These are phyloP conservation scores for Philypnodon macrostomus DNA, from an alignment of 2,797 vertebrate genomes.

Conservation along the genomic window DNA sequence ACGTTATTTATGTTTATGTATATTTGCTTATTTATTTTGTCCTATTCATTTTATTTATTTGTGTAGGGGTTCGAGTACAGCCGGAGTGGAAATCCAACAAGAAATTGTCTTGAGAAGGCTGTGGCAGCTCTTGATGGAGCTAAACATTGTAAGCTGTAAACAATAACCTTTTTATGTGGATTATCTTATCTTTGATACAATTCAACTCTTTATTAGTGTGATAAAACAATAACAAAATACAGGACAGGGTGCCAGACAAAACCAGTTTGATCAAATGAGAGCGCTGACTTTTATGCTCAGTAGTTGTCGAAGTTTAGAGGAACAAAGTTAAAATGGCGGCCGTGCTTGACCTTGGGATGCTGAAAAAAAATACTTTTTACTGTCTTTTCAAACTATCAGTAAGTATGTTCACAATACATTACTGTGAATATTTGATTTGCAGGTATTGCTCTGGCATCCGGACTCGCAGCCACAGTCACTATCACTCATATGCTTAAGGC, in stretches of 20 bases:
- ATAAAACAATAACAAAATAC: too few relatives aligned
- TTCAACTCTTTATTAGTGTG: neutral
- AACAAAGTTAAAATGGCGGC: too few relatives aligned
- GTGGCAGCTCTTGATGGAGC: conserved; percentile 89
- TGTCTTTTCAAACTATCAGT: too few relatives aligned
- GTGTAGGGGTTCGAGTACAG: conserved; percentile 88
- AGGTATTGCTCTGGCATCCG: conserved; percentile 90
- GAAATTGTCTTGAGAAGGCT: conserved; percentile 87
- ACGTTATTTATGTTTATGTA: too few relatives aligned
- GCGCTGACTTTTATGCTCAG: too few relatives aligned
- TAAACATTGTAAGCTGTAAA: conserved; percentile 83
- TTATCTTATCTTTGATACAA: neutral
- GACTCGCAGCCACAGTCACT: conserved; percentile 84
- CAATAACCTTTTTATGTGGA: neutral
- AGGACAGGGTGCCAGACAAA: too few relatives aligned
- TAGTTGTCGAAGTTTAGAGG: too few relatives aligned
- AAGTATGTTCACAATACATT: neutral
- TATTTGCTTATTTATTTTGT: too few relatives aligned
- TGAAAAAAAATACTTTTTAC: too few relatives aligned
- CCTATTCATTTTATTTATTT: conserved; percentile 11
- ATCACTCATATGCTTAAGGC: conserved; percentile 87
- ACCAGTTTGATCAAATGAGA: too few relatives aligned
- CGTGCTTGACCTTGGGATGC: too few relatives aligned
- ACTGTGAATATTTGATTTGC: neutral
- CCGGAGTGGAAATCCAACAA: conserved; percentile 91